Base-by-base conservation (phyloP, 2,888 invertebrate species). In the Caenorhabditis wallacei region DNA sequence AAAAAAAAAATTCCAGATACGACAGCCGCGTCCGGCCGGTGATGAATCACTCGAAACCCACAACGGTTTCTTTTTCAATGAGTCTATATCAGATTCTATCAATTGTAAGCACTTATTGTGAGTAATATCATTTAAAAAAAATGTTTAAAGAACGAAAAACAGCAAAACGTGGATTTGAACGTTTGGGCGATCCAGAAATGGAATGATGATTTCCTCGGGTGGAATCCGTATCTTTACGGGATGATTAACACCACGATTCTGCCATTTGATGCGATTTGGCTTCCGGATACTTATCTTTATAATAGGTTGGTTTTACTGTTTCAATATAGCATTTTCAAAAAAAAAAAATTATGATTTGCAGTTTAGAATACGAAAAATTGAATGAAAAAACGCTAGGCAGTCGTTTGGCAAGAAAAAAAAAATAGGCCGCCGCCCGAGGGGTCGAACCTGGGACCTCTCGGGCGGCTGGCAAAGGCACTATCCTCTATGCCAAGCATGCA, bases 61-160 rank as follows among this genome's bases (percentile, higher is more conserved):
- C 91, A 13, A 87, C 84, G 16, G 90, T 91, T 51, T 74, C 83
- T 30, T 90, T 91, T 79, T 89, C 88, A 46, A 91, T 91, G 91
- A 91, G 90, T 84, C 80, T 91, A 11, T 90, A 91, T 76, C 90
- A 91, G 80, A 91, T 90, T 43, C 74, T 90, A 16, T 88, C 90
- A 10, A 89, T 91, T 84, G 91, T 91, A 61, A 84, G 76, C n/a
- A n/a, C n/a, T n/a, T n/a, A n/a, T n/a, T n/a, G n/a, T n/a, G n/a
- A n/a, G n/a, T n/a, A n/a, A n/a, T n/a, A n/a, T n/a, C n/a, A n/a
- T n/a, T n/a, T n/a, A n/a, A n/a, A n/a, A n/a, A n/a, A n/a, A n/a
- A n/a, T n/a, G n/a, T n/a, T n/a, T n/a, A n/a, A n/a, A 91, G 91
- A 91, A 91, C 71, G 91, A 91, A 74, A 91, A 91, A 69, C 88